Base-by-base conservation (phyloP, 2,797 vertebrate species). In the Anolis apletophallus region DNA sequence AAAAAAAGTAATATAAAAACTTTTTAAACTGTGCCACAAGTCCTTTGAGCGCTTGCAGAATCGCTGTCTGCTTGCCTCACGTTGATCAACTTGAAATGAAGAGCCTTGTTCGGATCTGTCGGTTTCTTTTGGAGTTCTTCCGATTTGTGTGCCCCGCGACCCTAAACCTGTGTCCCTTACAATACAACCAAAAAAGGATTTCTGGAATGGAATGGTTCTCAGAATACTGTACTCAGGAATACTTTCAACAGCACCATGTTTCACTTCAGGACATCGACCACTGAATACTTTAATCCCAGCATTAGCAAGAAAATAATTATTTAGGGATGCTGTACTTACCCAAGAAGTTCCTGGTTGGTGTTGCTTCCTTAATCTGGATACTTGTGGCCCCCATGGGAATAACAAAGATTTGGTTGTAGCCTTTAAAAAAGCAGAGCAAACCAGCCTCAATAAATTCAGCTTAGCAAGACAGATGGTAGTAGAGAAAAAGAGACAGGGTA, bases 371-470 rank as follows among this genome's bases (percentile, higher is more conserved):
- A 81, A 99, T 97, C 83, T 79, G 97, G 91, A 99, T 97, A 91
- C 97, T 98, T n/a, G 97, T 99, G 68, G 99, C 98, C 85, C 98
- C 98, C 68, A 95, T 86, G 0, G 99, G 99, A 87, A 99, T 97
- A 88, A 98, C 96, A 90, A 99, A 97, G 92, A 99, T 98, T 94
- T 98, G 98, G 96, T 98, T 99, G 95, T 99, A 99, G 91, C 99
- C 99, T 99, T 88, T 10, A 17, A 76, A 46, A 83, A 90, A 85
- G 29, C 54, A 2, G 69, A 74, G 8, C 4, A 0, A 7, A 74
- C 88, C 73, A 77, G 54, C 34, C 34, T 80, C 32, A 73, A 72
- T 80, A 87, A 89, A 71, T 89, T 91, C 64, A 87, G 0, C 67
- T 80, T 79, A 23, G 32, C 77, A 52, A 73, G 40, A 55, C 61